These are phyloP conservation scores for Podotricha telesiphe DNA, from an alignment of 2,888 invertebrate genomes.

Conservation along the genomic window DNA sequence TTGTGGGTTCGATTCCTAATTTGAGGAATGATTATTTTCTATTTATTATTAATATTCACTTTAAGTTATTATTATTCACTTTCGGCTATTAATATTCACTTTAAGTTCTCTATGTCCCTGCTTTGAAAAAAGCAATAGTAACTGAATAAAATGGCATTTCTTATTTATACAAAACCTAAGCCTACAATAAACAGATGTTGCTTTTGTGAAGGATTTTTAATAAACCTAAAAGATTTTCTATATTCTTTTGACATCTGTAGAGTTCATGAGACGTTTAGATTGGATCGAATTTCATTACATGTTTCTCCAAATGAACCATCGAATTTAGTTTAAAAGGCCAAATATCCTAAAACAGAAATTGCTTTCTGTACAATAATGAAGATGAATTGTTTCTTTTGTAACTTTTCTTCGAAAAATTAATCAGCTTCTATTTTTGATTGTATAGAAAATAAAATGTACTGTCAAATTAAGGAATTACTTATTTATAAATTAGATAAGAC, in stretches of 20 bases:
- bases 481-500: no score
- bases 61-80: no score
- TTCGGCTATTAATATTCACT: no score
- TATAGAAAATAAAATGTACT: no score
- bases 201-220: slow-evolving; percentile 41
- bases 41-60: no score
- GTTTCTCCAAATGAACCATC: background rate
- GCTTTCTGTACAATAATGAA: background rate
- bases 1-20: no score
- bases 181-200: slow-evolving; percentile 39
- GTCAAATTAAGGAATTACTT: no score
- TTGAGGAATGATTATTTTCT: no score
- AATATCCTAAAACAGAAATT: background rate
- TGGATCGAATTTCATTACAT: background rate
- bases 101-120: no score
- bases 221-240: slow-evolving; percentile 30
- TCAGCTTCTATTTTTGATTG: no score
- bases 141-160: slow-evolving; percentile 14
- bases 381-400: background rate
- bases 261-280: background rate
- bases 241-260: background rate
- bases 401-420: background rate
- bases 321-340: background rate
- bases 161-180: slow-evolving; percentile 36
- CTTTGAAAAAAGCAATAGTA: no score